Base-by-base conservation (phyloP, 2,113 vertebrate genomes). In the Paramisgurnus dabryanus region DNA sequence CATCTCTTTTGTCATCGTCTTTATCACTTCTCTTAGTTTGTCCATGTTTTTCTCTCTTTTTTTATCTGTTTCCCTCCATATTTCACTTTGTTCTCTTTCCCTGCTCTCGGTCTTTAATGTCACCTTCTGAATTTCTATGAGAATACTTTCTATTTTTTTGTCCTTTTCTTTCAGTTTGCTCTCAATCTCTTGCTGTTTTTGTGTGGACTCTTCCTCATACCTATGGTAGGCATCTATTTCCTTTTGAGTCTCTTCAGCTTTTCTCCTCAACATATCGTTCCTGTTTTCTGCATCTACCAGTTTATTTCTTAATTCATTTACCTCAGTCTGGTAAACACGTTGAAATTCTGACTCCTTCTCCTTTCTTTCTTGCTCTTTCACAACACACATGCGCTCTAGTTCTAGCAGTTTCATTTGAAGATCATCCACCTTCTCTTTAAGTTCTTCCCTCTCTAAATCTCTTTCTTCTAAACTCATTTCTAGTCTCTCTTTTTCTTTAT, bases 361-460 rank as follows among this genome's bases (percentile, higher is more conserved):
- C 57, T 81, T 87, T 45, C 64, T 80, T 50, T 89, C 87, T 0
- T 85, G 65, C 55, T 89, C 88, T 0, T 64, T 85, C 27, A 86
- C 75, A 0, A 69, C 81, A 0, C 7, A 12, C 18, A 41, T 7
- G 2, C 67, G 78, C 61, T 93, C 88, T 2, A 90, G 85, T 74
- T 92, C 85, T 0, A 91, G 83, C 13, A 90, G 43, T 71, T 92
- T 91, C 7, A 86, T 60, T 61, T 92, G 91, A 75, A 89, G 89
- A 67, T 92, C 91, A 0, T 92, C 91, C 0, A 84, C 66, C 49
- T 88, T 87, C 76, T 91, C 91, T 6, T 64, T 87, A 63, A 90
- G 76, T 78, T 92, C 90, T 22, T 92, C 91, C 0, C 66, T 82
- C 79, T 92, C 91, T 55, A 86, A 78, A 5, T 91, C 90, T 73